Conservation (phyloP, 2,888 invertebrate species). For the Pyrrhosoma nymphula region DNA sequence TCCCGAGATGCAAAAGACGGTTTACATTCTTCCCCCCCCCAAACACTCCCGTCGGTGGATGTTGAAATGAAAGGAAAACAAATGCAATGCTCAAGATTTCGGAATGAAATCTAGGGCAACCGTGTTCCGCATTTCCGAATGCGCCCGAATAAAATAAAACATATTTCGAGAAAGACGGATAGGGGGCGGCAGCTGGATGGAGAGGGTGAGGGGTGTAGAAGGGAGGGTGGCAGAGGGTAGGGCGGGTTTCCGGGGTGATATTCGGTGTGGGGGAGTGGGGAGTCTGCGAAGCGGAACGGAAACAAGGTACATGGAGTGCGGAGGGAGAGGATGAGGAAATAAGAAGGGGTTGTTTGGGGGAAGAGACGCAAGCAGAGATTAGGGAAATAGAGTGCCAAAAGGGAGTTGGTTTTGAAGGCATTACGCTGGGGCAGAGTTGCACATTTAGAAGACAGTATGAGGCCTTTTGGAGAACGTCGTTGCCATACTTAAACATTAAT, state of each 20-base stretch:
- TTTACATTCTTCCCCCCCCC: neutral
- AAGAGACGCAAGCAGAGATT: neutral
- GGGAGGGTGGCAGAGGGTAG: too few relatives aligned
- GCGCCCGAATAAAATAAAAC: neutral
- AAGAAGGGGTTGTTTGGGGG: too few relatives aligned
- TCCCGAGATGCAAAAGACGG: neutral
- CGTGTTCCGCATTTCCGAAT: neutral
- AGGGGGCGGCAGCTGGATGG: neutral
- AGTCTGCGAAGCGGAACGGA: neutral
- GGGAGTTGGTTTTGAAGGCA: neutral
- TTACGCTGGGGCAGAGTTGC: too few relatives aligned
- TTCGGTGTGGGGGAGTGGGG: neutral
- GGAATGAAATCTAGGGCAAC: constrained; percentile 3
- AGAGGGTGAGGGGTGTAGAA: neutral
- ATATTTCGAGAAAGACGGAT: neutral
- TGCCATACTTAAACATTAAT: too few relatives aligned
- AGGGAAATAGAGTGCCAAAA: neutral
- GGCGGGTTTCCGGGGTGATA: too few relatives aligned
- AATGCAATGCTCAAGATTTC: neutral
- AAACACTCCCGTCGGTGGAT: neutral
- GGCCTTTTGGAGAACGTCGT: too few relatives aligned
- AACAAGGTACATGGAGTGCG: too few relatives aligned
- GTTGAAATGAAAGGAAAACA: constrained; percentile 31
- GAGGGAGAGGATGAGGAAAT: too few relatives aligned
- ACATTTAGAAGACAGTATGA: too few relatives aligned